A percentile compares a stretch with the other conserved stretches of the same genome.
Evolutionary conservation across 2,888 invertebrate species (phyloP).

Genomic region (Empis livida): DNA sequence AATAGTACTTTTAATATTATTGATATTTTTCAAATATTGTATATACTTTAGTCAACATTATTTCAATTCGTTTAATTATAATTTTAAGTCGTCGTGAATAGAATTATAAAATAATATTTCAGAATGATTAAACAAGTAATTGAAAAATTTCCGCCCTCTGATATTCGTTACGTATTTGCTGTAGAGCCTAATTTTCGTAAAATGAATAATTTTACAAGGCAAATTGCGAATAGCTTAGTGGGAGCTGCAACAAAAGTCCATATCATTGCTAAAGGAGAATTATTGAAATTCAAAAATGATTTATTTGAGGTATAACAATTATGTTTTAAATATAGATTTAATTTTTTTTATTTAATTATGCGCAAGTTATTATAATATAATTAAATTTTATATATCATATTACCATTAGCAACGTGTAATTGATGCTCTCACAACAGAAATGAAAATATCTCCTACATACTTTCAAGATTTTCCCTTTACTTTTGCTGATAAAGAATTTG

Average conservation of each 20-base stretch:
- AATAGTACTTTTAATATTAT: no score
- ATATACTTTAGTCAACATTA: no score
- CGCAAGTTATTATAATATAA: conserved; percentile 13
- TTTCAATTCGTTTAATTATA: neutral
- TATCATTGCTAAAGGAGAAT: conserved; percentile 43
- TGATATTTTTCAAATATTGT: no score
- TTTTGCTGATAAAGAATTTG: conserved; percentile 19
- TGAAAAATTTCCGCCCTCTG: conserved; percentile 38
- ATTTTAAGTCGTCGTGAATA: neutral
- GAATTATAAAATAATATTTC: no score
- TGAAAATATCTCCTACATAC: conserved; percentile 46
- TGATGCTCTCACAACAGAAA: conserved; percentile 43
- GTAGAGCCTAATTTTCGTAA: conserved; percentile 46
- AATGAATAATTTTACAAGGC: conserved; percentile 42
- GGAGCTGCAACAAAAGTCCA: conserved; percentile 29
- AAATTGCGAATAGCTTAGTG: conserved; percentile 26
- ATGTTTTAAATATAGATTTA: no score
- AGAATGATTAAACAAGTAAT: conserved; percentile 39
- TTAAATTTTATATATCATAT: neutral
- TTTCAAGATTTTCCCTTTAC: conserved; percentile 41
- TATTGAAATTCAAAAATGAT: conserved; percentile 41
- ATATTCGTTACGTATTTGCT: conserved; percentile 47
- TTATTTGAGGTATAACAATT: conserved; percentile 31
- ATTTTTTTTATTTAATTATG: no score
- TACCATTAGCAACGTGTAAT: conserved; percentile 40